Evolutionary conservation across 2,888 invertebrate species (phyloP), one percentile per base, ranked within the genome.

Genomic region (Colletes collaris): DNA sequence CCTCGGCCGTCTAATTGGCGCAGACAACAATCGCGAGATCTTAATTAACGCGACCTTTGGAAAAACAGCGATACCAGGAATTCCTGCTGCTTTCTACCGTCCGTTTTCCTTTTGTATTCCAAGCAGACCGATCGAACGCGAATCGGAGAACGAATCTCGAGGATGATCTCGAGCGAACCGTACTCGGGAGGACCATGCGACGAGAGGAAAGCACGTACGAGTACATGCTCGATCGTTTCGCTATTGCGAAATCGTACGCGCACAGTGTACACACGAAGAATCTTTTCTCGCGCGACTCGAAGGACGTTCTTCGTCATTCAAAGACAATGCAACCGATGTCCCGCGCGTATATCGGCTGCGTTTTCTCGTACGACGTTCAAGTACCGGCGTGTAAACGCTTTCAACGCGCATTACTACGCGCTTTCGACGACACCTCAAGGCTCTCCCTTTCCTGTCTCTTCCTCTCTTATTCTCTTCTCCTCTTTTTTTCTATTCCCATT

Each of bases 381-480:
- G 59, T 16, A 59, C n/a, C 65, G 69, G 37, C 71, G 40, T 19
- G 70, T 60, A 70, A 70, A 84, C 83, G 70, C 66, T 83, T 71
- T 65, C 68, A 74, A n/a, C 74, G 75, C 58, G 68, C 79, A 19
- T 70, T 69, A 3, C 44, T 46, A 40, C 69, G 63, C 71, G 56
- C 50, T 74, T 83, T 71, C 74, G 49, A 76, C 76, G 85, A 82
- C 80, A 81, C 79, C 64, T 81, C 81, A 75, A 87, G 87, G 82
- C 66, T 75, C 35, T 44, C 2, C 19, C 11, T 50, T 65, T 58
- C 52, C 60, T 55, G 2, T 6, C 40, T 19, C 52, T 8, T 69
- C 53, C 16, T 53, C 65, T 65, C 60, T 67, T 67, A 35, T 68
- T 56, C 16, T 46, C 8, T 50, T 16, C 60, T 19, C 46, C 44